Evolutionary conservation across 30 jellyfish, hydroid and myxozoan species (phyloP), one percentile per base, ranked within the genome.

Genomic region (Aurelia sp.): DNA sequence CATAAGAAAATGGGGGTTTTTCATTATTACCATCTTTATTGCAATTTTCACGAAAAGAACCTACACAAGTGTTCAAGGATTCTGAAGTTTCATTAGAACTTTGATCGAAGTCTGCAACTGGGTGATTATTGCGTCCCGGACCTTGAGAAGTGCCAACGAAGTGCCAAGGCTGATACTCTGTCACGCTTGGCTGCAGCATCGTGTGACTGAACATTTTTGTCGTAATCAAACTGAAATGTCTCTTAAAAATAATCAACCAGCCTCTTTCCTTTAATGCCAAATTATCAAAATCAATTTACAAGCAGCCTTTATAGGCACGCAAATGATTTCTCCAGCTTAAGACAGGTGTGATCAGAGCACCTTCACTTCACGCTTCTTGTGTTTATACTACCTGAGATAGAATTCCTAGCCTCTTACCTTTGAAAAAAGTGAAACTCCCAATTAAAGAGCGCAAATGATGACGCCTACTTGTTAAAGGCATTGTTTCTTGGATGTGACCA

Each of bases 1-100:
- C 94, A 78, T 85, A 85, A 11, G 94, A 85, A 27, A 62, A 72
- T 48, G 94, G 94, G 18, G 94, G 94, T 55, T 73, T 85, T 15
- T 85, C 88, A 31, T 7, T n/a, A 23, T 7, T 48, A 75, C 65
- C 41, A 44, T 82, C 91, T 16, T 57, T 81, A 0, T 68, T 84
- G 21, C 35, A 27, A 13, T 59, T n/a, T 70, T 70, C 77, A 13
- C 74, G 74, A 74, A 55, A 47, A 30, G 92, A 69, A 40, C 92
- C 57, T 1, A 13, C 47, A 47, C 73, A 52, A 52, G 80, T 52
- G 79, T 71, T 71, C 19, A 82, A 50, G 16, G 84, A 68, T 22
- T 66, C 81, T 7, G 92, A 30, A 11, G 62, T n/a, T 7, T 5
- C 62, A 53, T 51, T 85, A 3, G 47, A 33, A 16, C 59, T 65